phyloP scores from a whole-genome alignment of 2,113 vertebrate genomes.

The Coracopsis vasa region DNA sequence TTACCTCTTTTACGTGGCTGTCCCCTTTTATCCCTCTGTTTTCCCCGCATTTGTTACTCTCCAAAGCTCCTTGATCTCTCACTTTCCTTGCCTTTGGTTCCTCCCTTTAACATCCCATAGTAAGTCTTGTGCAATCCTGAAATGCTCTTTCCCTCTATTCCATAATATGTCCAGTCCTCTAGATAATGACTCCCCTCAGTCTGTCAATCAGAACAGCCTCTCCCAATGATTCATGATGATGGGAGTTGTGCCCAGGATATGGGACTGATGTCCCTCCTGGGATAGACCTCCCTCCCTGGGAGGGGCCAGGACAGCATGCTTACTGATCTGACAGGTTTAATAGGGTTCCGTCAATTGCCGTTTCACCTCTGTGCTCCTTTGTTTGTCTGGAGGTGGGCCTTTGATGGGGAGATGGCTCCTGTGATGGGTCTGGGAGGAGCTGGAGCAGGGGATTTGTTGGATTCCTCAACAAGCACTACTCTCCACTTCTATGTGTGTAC shows the following conservation, averaged over 20 bases:
- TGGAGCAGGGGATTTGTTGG: not conserved
- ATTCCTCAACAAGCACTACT: not conserved
- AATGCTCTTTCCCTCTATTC: not conserved
- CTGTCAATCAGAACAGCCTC: not conserved
- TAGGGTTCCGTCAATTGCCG: not conserved
- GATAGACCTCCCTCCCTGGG: not conserved
- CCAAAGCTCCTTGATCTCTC: not conserved
- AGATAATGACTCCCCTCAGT: not conserved
- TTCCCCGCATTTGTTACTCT: not conserved
- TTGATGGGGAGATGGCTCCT: not conserved
- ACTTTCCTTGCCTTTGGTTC: not conserved
- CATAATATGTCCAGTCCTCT: fast-evolving
- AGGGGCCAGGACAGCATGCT: not conserved
- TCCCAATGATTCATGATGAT: not conserved
- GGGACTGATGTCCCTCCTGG: not conserved
- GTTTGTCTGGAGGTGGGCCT: not conserved
- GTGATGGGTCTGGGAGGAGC: not conserved
- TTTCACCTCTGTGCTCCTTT: not conserved
- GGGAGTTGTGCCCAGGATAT: not conserved
- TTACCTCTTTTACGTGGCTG: not conserved
- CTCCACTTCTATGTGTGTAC: not conserved
- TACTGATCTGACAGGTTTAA: not conserved
- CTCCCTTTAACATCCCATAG: not conserved
- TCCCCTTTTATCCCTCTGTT: not conserved
- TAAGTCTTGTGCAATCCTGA: not conserved